Conservation (phyloP, 2,113 vertebrate species). For the Chrysochloris asiatica region DNA sequence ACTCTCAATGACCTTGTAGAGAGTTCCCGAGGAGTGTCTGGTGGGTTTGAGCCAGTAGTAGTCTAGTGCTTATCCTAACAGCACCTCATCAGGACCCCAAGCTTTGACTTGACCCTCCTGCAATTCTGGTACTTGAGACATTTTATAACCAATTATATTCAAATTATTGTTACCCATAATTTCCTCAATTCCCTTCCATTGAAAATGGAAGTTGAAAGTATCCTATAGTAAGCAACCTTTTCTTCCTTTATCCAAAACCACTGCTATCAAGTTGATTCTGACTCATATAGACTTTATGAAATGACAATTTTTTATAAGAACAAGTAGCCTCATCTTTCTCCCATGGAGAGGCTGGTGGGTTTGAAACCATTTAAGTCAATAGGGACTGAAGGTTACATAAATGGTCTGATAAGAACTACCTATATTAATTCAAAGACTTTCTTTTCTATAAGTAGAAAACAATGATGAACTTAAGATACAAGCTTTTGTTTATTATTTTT, state of each 20-base stretch:
- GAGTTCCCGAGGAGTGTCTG: too few species aligned
- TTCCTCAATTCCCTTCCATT: background rate
- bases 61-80: too few species aligned
- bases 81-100: too few species aligned
- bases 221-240: background rate
- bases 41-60: too few species aligned
- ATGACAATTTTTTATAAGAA: too few species aligned
- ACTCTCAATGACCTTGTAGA: too few species aligned
- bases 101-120: background rate
- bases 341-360: too few species aligned
- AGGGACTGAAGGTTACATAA: background rate
- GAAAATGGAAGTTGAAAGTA: background rate
- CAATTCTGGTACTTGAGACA: background rate
- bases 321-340: too few species aligned
- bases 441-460: background rate
- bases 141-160: constrained; percentile 9
- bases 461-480: background rate
- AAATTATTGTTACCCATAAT: constrained; percentile 4
- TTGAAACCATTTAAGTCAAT: background rate
- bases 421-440: background rate
- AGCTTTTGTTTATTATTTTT: constrained; percentile 10
- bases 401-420: background rate
- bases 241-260: background rate
- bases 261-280: too few species aligned
- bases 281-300: too few species aligned